These are phyloP conservation scores for Porites evermanni DNA, from an alignment of 92 coral and sea anemone genomes.

Conservation along the genomic window DNA sequence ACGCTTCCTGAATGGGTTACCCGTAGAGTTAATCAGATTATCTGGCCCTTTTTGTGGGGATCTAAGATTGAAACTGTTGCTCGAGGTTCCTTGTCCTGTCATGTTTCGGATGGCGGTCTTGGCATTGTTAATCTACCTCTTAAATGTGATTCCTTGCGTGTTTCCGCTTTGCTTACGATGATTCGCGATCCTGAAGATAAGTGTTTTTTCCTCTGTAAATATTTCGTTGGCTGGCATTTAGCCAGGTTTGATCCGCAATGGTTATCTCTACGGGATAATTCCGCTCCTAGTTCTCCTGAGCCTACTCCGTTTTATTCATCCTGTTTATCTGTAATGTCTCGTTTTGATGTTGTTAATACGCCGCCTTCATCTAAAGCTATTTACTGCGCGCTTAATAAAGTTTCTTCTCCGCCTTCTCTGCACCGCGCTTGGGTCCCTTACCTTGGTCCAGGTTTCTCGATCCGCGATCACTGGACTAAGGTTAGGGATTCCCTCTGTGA, in stretches of 20 bases:
- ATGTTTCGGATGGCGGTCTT: not conserved
- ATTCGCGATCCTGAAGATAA: not conserved
- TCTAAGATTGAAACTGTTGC: not conserved
- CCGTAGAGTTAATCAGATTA: not conserved
- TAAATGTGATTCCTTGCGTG: not conserved
- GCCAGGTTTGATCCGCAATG: not conserved
- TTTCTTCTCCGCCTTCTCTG: no score
- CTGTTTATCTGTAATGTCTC: not conserved
- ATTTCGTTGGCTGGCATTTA: not conserved
- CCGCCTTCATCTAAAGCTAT: not conserved
- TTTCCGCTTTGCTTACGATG: not conserved
- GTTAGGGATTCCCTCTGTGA: no score
- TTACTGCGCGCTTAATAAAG: not conserved
- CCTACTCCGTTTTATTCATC: not conserved
- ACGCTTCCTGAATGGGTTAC: not conserved
- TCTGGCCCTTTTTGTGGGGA: constrained; percentile 4
- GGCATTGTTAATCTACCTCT: not conserved
- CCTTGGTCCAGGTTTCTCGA: no score
- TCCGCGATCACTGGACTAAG: no score
- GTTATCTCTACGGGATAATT: not conserved
- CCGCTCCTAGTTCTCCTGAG: not conserved
- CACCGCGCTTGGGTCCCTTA: no score
- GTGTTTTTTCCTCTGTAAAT: not conserved
- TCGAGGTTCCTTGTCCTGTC: not conserved
- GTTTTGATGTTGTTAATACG: not conserved